Evolutionary conservation across 2,113 vertebrate genomes (phyloP).

Genomic region (Laterallus jamaicensis): DNA sequence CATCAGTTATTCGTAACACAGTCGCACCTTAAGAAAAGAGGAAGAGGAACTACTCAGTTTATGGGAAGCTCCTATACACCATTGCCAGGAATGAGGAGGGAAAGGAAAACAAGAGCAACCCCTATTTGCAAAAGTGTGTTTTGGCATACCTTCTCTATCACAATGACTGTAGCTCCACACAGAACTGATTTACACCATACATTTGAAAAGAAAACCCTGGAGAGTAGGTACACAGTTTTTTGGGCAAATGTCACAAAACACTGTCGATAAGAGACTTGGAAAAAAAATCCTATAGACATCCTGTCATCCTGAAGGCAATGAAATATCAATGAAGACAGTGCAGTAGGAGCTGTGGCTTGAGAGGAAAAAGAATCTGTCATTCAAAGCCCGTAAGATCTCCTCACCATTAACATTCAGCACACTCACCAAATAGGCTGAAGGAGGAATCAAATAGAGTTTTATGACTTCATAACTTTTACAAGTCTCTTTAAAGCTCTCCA

Average conservation of each 20-base stretch:
- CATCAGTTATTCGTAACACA: not conserved
- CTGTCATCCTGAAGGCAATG: not conserved
- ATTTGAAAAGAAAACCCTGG: not conserved
- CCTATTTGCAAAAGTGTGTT: not conserved
- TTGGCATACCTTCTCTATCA: not conserved
- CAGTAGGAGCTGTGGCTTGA: not conserved
- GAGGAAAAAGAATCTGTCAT: constrained; percentile 13
- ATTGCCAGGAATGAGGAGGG: not conserved
- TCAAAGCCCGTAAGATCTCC: not conserved
- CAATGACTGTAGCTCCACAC: not conserved
- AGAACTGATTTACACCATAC: not conserved
- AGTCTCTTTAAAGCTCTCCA: constrained; percentile 50
- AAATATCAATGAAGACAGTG: constrained; percentile 5
- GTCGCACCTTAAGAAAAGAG: not conserved
- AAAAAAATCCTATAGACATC: not conserved
- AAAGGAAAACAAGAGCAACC: not conserved
- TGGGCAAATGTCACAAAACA: not conserved
- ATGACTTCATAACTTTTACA: constrained; percentile 47
- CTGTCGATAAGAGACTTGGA: not conserved
- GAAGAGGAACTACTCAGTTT: not conserved
- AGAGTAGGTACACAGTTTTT: not conserved
- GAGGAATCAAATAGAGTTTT: constrained; percentile 56
- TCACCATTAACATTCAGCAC: constrained; percentile 25
- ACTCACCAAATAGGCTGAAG: constrained; percentile 22
- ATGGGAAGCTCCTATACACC: not conserved